Evolutionary conservation across 2,113 vertebrate species (phyloP), one percentile per base, ranked within the genome.

Genomic region (Haemorhous mexicanus): DNA sequence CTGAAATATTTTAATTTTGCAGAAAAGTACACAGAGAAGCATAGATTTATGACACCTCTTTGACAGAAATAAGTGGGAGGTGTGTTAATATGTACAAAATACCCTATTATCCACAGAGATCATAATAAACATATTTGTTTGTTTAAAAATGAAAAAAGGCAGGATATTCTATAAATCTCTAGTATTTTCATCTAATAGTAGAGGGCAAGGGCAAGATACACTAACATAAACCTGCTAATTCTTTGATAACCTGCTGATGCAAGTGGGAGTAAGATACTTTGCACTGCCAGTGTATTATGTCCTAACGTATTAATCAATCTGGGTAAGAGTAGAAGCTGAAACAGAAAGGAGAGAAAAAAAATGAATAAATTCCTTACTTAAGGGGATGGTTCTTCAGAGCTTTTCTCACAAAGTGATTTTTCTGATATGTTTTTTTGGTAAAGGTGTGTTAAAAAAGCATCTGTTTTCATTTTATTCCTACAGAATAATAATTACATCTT

Each of bases 61-160:
- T 59, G 83, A 78, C 56, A 84, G 61, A 90, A 90, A 56, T 92
- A 86, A 84, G 56, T 75, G 92, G 73, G 56, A 96, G 64, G 69
- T 94, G 37, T 73, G 72, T 70, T 81, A 84, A 81, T 47, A 84
- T 27, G 21, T 52, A 78, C 35, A 90, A 94, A 90, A 90, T 39
- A 86, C 21, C 8, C 0, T 32, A 74, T 37, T 90, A 86, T 35
- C 35, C 39, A n/a, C 59, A 77, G 80, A 90, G 75, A 46, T 16
- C 22, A 8, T 41, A 84, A 89, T 70, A 96, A 89, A 74, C 24
- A 26, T 90, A 73, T 55, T 49, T 93, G 49, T 64, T 80, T 58
- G 39, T 23, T 81, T 56, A 63, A 67, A 80, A 94, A 30, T 3
- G 2, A 74, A 84, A 74, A 32, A 66, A 77, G 5, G 32, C 4